phyloP scores from a whole-genome alignment of 2,888 invertebrate species.

The Drosophila mayaguana region DNA sequence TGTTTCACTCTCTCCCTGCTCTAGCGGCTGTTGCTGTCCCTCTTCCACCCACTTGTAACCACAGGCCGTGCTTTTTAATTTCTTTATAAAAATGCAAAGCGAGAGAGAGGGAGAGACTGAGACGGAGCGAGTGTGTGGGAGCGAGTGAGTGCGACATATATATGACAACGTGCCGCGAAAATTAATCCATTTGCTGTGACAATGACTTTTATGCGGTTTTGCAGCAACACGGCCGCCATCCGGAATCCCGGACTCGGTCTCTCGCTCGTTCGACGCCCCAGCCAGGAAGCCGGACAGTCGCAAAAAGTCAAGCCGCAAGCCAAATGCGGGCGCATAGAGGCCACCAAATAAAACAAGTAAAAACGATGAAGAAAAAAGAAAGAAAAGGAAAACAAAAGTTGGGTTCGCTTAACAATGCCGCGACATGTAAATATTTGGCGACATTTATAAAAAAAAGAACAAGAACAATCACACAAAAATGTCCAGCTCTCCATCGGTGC shows the following conservation, averaged over 20 bases:
- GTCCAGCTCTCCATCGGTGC: conserved; percentile 13
- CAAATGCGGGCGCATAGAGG: conserved; percentile 62
- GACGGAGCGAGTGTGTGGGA: not conserved
- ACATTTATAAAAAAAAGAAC: conserved; percentile 70
- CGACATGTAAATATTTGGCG: conserved; percentile 79
- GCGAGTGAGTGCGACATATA: conserved; percentile 44
- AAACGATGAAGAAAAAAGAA: conserved; percentile 6
- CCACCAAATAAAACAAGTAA: conserved; percentile 12
- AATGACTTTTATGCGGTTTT: conserved; percentile 81
- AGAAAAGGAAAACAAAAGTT: conserved; percentile 16
- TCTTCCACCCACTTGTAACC: conserved; percentile 32
- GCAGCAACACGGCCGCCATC: conserved; percentile 66
- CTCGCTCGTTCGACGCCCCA: conserved; percentile 39
- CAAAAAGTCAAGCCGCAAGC: conserved; percentile 76
- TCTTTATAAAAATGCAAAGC: conserved; percentile 61
- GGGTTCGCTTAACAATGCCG: conserved; percentile 62
- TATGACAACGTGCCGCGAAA: conserved; percentile 78
- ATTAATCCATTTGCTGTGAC: conserved; percentile 81
- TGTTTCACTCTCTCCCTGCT: not conserved
- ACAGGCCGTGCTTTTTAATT: conserved; percentile 72
- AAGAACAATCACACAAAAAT: conserved; percentile 2
- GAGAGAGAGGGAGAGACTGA: not conserved
- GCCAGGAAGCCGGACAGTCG: conserved; percentile 58
- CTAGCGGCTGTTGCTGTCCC: not conserved
- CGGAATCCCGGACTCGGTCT: conserved; percentile 54